Evolutionary conservation across 2,113 vertebrate species (phyloP), one percentile per base, ranked within the genome.

Genomic region (Silurus glanis): DNA sequence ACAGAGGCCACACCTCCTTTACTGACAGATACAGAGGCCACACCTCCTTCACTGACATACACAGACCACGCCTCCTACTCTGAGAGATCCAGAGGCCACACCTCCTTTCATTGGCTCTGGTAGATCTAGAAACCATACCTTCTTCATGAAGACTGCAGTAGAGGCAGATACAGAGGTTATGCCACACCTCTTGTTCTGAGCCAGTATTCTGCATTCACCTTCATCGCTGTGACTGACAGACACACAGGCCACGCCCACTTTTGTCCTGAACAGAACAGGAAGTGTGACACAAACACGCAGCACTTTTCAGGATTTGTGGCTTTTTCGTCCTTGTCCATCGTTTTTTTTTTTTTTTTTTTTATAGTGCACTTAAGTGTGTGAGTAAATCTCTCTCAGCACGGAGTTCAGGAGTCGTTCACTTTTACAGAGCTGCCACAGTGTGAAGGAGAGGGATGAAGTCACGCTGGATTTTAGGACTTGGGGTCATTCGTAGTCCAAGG

Each of bases 261-360:
- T 58, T 37, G 53, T 19, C 14, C 9, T 16, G 0, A 28, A 58
- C 25, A 37, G n/a, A 37, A 3, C 74, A 75, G 72, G 47, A 51
- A 51, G 72, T 51, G 21, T 51, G 13, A 51, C 53, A 53, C n/a
- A 12, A 79, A 61, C 58, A 21, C 66, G 21, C 37, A 1, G 28
- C 61, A 64, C 25, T 87, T 19, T 49, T 76, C 12, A 25, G 80
- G 83, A 89, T 87, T 89, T 87, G 83, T 87, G 80, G 64, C 23
- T 9, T 45, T 56, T 87, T 66, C 72, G 80, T 79, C 85, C 85
- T 87, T 89, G 83, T 84, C 83, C 51, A 83, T 6, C 14, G 0
- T 49, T 8, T 80, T 78, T 83, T 37, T 37, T 2, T 78, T 83
- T 37, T 37, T 2, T 37, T 56, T 71, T 84, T 83, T 58, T 72